Base-by-base conservation (phyloP, 1,140 invertebrate species). In the Radopholus similis region DNA sequence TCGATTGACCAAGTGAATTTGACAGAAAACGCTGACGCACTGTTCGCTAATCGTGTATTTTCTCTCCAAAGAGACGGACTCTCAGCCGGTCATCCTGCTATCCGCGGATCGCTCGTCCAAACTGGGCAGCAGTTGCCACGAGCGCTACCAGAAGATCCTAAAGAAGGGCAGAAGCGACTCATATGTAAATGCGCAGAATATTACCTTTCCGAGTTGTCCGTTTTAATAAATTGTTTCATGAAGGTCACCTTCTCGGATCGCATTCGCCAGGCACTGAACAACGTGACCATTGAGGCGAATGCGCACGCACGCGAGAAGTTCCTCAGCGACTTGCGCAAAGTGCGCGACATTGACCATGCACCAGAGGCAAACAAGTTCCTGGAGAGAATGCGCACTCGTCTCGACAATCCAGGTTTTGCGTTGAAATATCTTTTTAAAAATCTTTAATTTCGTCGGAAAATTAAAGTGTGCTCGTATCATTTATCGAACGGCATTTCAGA, bases 301-400 rank as follows among this genome's bases (percentile, higher is more conserved):
- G 91, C 91, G 5, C 94, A 98, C 83, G 90, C 96, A 85, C 94
- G 95, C 83, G 95, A 99, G 83, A 97, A 97, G 84, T 98, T 98
- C 85, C 84, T 98, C 47, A 86, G 89, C 26, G 95, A 99, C 85
- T 85, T 98, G 34, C 87, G 95, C 8, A 95, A 95, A 85, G 90
- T 91, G 2, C 88, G 92, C 58, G 94, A 97, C 81, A 89, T 87
- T 6, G 89, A 89, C 83, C 89, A 88, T 47, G 91, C 91, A 4
- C 88, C 89, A 58, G 93, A 97, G 78, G 85, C 96, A n/a, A 87
- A 88, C 18, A 89, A 89, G 79, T 89, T 89, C 63, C 83, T 98
- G 37, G 88, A 92, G 73, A 91, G 91, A 57, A 92, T 98, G 89
- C 87, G 92, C 9, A 90, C 90, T 75, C 87, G 95, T 49, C 86